Evolutionary conservation across 2,888 invertebrate species (phyloP).

Genomic region (Cylloceria caligata): DNA sequence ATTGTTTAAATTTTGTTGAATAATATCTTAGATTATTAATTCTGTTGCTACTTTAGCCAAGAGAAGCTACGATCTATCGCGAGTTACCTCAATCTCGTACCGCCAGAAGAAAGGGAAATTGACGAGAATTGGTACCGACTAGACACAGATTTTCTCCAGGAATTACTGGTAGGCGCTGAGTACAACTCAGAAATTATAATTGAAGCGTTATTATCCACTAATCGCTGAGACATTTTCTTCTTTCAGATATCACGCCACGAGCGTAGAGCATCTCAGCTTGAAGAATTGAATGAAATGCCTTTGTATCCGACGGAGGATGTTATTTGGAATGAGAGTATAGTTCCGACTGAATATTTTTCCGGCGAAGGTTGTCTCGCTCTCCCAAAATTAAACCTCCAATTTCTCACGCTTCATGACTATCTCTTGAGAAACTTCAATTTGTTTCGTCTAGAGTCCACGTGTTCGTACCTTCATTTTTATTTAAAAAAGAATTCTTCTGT

Average conservation of each 20-base stretch:
- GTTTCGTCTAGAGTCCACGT: conserved; percentile 98
- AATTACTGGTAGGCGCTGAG: conserved; percentile 90
- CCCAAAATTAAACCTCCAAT: conserved; percentile 99
- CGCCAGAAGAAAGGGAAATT: conserved; percentile 89
- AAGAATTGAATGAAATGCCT: conserved; percentile 98
- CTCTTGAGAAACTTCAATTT: conserved; percentile 98
- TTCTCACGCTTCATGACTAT: conserved; percentile 99
- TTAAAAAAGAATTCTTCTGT: not conserved
- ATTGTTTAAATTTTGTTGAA: not conserved
- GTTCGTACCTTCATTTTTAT: conserved; percentile 86
- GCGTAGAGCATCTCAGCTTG: conserved; percentile 95
- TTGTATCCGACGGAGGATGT: conserved; percentile 99
- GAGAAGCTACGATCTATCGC: conserved; percentile 94
- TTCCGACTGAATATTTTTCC: conserved; percentile 98
- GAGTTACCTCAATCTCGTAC: conserved; percentile 94
- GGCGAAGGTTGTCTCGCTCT: conserved; percentile 98
- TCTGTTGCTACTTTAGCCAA: conserved; percentile 85
- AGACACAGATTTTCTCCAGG: conserved; percentile 93
- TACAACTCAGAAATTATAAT: not conserved
- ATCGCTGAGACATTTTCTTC: not conserved
- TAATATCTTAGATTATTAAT: not conserved
- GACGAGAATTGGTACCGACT: conserved; percentile 91
- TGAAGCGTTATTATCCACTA: not conserved
- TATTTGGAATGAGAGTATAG: conserved; percentile 99
- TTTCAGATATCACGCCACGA: conserved; percentile 93